Conservation (phyloP, 2,113 vertebrate species). For the Typhlomys cinereus region DNA sequence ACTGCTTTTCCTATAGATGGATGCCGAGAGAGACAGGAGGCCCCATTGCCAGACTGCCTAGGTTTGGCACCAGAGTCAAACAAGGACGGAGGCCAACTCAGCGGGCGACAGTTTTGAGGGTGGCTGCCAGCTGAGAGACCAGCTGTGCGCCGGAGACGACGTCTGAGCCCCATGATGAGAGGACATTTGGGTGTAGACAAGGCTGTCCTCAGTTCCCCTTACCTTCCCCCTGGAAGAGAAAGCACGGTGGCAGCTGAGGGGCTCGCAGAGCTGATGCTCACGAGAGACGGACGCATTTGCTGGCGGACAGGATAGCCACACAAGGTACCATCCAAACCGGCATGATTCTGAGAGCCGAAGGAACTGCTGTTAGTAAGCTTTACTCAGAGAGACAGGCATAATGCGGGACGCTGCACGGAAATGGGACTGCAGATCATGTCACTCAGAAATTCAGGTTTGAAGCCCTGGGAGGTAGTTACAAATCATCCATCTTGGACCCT, state of each 20-base stretch:
- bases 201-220: conserved; percentile 56
- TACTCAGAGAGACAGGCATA: background rate
- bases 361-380: background rate
- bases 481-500: background rate
- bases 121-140: conserved; percentile 71
- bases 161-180: conserved; percentile 47
- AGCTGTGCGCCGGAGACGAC: conserved; percentile 67
- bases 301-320: rapidly evolving
- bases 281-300: background rate
- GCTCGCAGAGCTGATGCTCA: background rate
- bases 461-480: background rate
- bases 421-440: background rate
- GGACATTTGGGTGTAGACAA: background rate
- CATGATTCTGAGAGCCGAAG: background rate
- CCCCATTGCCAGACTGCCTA: conserved; percentile 77
- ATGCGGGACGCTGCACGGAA: background rate
- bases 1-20: conserved; percentile 84
- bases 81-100: conserved; percentile 76
- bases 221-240: background rate
- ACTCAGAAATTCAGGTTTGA: background rate
- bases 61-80: conserved; percentile 77
- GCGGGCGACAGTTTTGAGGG: conserved; percentile 74
- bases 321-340: background rate
- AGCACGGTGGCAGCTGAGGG: background rate
- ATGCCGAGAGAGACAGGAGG: conserved; percentile 78